phyloP scores from a whole-genome alignment of 1,140 invertebrate species.

The Monochamus saltuarius region DNA sequence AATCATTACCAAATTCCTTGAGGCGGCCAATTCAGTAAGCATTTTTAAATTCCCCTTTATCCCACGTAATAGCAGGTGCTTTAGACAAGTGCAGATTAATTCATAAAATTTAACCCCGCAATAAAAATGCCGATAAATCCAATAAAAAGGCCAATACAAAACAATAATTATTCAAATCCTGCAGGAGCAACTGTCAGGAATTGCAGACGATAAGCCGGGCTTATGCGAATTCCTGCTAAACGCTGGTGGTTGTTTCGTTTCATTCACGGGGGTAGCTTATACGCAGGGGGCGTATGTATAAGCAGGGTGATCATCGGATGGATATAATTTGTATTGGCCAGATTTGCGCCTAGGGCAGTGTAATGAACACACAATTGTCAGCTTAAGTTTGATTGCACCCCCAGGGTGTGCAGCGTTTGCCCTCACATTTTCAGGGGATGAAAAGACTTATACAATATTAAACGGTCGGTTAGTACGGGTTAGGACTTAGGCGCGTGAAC shows the following conservation, averaged over 20 bases:
- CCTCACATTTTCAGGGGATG: slow-evolving; percentile 20
- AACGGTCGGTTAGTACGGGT: slow-evolving; percentile 45
- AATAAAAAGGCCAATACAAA: slow-evolving; percentile 45
- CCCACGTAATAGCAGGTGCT: no score
- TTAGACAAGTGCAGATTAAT: no score
- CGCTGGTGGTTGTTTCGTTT: slow-evolving; percentile 32
- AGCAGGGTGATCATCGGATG: slow-evolving; percentile 41
- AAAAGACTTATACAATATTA: slow-evolving; percentile 45
- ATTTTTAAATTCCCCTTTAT: no score
- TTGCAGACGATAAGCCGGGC: slow-evolving; percentile 23
- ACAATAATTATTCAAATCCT: slow-evolving; percentile 47
- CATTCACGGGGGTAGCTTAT: slow-evolving; percentile 7
- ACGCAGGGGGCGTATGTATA: slow-evolving; percentile 28
- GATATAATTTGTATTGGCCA: slow-evolving; percentile 55
- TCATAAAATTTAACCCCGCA: background rate
- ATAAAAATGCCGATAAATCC: slow-evolving; percentile 32
- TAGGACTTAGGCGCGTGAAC: slow-evolving; percentile 26
- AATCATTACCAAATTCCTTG: no score
- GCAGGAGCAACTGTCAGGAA: slow-evolving; percentile 42
- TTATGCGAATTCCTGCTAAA: slow-evolving; percentile 34
- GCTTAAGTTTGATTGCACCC: slow-evolving; percentile 51
- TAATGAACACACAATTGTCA: slow-evolving; percentile 55
- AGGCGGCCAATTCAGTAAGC: no score
- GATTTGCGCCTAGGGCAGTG: slow-evolving; percentile 51
- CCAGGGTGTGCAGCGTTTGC: slow-evolving; percentile 28